These are phyloP conservation scores for Metalampra italica DNA, from an alignment of 2,888 invertebrate species.

Conservation along the genomic window DNA sequence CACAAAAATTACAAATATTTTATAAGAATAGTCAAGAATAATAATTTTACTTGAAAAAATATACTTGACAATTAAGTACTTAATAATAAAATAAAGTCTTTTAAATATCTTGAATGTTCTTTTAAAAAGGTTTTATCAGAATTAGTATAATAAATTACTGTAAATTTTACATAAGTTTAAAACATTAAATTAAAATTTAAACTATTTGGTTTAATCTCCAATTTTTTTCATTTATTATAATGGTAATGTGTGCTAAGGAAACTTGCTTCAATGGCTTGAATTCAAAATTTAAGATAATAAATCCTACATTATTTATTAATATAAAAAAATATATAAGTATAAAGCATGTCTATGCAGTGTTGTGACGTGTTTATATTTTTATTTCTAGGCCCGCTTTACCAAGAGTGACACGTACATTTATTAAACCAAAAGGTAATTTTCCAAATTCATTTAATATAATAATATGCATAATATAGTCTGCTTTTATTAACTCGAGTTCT, in stretches of 20 bases:
- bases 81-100: too few relatives aligned
- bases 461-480: conserved; percentile 30
- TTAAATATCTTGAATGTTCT: too few relatives aligned
- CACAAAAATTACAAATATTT: neutral
- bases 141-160: too few relatives aligned
- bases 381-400: conserved; percentile 85
- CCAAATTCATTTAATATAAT: conserved; percentile 37
- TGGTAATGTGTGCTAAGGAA: conserved; percentile 13
- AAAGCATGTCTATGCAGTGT: conserved; percentile 54
- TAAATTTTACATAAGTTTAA: too few relatives aligned
- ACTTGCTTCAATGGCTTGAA: conserved; percentile 9
- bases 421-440: conserved; percentile 79
- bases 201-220: too few relatives aligned
- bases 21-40: neutral
- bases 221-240: neutral
- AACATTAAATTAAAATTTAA: too few relatives aligned
- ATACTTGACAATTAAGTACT: too few relatives aligned
- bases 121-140: too few relatives aligned
- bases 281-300: too few relatives aligned
- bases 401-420: conserved; percentile 94
- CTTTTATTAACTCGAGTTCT: conserved; percentile 9
- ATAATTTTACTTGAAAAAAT: neutral
- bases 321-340: conserved; percentile 9
- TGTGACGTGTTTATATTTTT: conserved; percentile 74
- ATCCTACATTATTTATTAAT: too few relatives aligned